phyloP scores from a whole-genome alignment of 2,797 vertebrate genomes.

The Rhabdophis nuchalis region DNA sequence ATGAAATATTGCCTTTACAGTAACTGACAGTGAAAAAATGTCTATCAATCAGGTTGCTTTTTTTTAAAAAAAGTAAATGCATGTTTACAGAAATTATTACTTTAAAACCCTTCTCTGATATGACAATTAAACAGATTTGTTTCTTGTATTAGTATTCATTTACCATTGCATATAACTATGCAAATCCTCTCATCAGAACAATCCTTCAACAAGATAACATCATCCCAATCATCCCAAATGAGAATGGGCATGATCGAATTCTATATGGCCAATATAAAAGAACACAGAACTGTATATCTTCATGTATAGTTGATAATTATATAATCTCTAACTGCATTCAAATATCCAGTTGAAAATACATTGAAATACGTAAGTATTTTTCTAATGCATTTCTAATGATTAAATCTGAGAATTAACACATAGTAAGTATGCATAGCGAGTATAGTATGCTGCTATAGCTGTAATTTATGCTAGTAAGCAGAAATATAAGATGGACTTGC shows the following conservation, averaged over 20 bases:
- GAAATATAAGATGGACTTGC: neutral
- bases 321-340: slow-evolving; percentile 28
- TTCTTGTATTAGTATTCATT: slow-evolving; percentile 52
- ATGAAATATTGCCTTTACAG: slow-evolving; percentile 54
- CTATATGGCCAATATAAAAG: slow-evolving; percentile 46
- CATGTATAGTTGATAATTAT: neutral
- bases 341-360: neutral
- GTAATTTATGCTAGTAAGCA: neutral
- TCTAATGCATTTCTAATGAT: neutral
- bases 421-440: neutral
- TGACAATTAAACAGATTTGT: slow-evolving; percentile 37
- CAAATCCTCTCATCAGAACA: slow-evolving; percentile 44
- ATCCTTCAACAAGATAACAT: slow-evolving; percentile 53
- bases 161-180: slow-evolving; percentile 47
- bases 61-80: neutral
- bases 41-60: neutral
- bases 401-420: neutral
- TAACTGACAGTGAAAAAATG: slow-evolving; percentile 48
- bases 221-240: slow-evolving; percentile 35
- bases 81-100: neutral
- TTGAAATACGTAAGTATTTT: neutral
- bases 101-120: slow-evolving; percentile 12
- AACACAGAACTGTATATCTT: neutral
- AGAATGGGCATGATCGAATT: slow-evolving; percentile 40
- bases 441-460: neutral